These are phyloP conservation scores for Melolontha melolontha DNA, from an alignment of 2,888 invertebrate species.

Conservation along the genomic window DNA sequence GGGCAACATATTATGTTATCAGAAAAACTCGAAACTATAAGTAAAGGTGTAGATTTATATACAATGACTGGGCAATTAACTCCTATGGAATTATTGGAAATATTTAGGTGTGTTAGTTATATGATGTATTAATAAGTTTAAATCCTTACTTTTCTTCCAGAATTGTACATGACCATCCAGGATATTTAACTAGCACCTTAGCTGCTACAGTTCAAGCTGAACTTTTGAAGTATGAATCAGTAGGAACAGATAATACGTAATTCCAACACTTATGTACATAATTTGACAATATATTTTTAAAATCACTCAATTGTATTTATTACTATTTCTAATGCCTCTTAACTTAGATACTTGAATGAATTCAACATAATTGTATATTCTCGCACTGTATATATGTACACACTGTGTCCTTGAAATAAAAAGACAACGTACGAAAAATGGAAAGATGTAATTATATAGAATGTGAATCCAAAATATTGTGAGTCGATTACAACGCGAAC, in stretches of 20 bases:
- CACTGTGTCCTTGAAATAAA: too few species aligned
- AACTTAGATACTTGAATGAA: too few species aligned
- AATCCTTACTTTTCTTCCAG: slow-evolving; percentile 51
- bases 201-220: slow-evolving; percentile 74
- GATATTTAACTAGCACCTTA: slow-evolving; percentile 75
- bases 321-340: too few species aligned
- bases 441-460: too few species aligned
- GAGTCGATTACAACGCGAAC: too few species aligned
- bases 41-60: slow-evolving; percentile 75
- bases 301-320: too few species aligned
- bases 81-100: slow-evolving; percentile 72
- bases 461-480: too few species aligned
- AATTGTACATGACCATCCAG: slow-evolving; percentile 72
- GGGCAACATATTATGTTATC: slow-evolving; percentile 29
- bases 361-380: too few species aligned
- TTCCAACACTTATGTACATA: too few species aligned
- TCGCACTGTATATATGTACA: too few species aligned
- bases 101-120: slow-evolving; percentile 69
- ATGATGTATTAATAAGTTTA: not conserved
- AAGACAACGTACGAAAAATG: too few species aligned
- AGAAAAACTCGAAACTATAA: slow-evolving; percentile 50
- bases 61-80: slow-evolving; percentile 79
- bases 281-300: too few species aligned
- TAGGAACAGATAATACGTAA: slow-evolving; percentile 53
- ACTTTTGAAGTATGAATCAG: slow-evolving; percentile 67